A percentile compares a stretch with the other conserved stretches of the same genome.
Conservation (phyloP, 2,888 invertebrate species). For the Chalcosyrphus nemorum region DNA sequence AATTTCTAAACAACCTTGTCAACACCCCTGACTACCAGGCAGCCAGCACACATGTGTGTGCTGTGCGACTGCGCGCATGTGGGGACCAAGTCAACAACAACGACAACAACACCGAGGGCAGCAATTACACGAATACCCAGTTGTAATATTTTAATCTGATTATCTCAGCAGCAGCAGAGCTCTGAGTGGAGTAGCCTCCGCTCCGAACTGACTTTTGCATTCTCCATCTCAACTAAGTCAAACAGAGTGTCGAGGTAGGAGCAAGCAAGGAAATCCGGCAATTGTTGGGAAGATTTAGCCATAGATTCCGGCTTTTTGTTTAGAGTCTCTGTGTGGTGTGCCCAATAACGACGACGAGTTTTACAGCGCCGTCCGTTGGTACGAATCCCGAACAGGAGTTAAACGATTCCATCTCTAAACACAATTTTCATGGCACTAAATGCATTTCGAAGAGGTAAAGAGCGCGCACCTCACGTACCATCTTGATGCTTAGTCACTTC, state of each 20-base stretch:
- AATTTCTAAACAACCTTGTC: conserved; percentile 70
- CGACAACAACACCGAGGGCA: conserved; percentile 46
- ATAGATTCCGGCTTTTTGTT: conserved; percentile 31
- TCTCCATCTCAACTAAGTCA: background rate
- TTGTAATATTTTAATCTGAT: conserved; percentile 73
- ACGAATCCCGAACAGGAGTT: conserved; percentile 58
- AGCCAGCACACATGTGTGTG: background rate
- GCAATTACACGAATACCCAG: conserved; percentile 69
- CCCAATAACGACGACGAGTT: conserved; percentile 36
- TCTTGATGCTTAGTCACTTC: conserved; percentile 70
- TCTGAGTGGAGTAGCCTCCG: background rate
- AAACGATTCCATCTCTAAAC: conserved; percentile 68
- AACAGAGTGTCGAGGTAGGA: conserved; percentile 9
- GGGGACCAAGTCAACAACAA: conserved; percentile 8
- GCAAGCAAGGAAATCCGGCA: conserved; percentile 47
- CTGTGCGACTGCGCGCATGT: background rate
- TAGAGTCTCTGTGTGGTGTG: conserved; percentile 3
- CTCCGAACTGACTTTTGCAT: background rate
- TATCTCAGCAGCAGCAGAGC: conserved; percentile 40
- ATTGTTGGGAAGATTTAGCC: conserved; percentile 60
- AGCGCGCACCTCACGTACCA: conserved; percentile 68
- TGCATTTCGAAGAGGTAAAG: conserved; percentile 59
- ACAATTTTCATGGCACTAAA: conserved; percentile 68
- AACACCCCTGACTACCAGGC: conserved; percentile 46
- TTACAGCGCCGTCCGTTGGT: conserved; percentile 3